Evolutionary conservation across 2,888 invertebrate species (phyloP), one percentile per base, ranked within the genome.

Genomic region (Drosophila heteroneura): DNA sequence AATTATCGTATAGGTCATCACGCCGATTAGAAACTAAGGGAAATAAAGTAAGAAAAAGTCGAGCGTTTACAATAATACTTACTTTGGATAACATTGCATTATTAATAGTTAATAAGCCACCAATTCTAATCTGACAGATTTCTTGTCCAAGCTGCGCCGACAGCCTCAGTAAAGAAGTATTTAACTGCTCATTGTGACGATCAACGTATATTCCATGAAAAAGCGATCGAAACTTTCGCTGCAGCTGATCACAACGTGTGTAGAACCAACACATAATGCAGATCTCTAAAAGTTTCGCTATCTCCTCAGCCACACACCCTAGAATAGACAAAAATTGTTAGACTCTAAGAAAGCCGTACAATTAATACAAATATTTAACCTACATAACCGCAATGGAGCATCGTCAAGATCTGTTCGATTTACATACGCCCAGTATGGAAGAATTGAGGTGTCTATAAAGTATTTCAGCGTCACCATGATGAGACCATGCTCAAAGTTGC

Each of bases 101-200:
- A 47, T 87, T 87, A 5, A 90, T 57, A 1, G 64, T 53, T 0
- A 87, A 19, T 14, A 90, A 74, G 3, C 84, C 82, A 4, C 76
- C 84, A 7, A 87, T 74, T 1, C 68, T 65, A 35, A 87, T 79
- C 1, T 32, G 30, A 7, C 81, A 69, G 12, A 14, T 61, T 52
- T 90, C 81, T 47, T 87, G 90, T 19, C 74, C 72, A n/a, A 90
- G 44, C 32, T 89, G 87, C 32, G 73, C 52, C 1, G 79, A 74
- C 5, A 84, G 73, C 19, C 71, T 51, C 2, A 72, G 71, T 7
- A 90, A 51, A 5, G 76, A 64, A 0, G 49, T 58, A 53, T 74
- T 81, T 9, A 87, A 60, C 10, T 63, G 59, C 1, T 60, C 69
- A 58, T 82, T 83, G 14, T 64, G 67, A 3, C 84, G 85, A 63